phyloP scores from a whole-genome alignment of 1,140 invertebrate genomes.

The Homalodisca vitripennis region DNA sequence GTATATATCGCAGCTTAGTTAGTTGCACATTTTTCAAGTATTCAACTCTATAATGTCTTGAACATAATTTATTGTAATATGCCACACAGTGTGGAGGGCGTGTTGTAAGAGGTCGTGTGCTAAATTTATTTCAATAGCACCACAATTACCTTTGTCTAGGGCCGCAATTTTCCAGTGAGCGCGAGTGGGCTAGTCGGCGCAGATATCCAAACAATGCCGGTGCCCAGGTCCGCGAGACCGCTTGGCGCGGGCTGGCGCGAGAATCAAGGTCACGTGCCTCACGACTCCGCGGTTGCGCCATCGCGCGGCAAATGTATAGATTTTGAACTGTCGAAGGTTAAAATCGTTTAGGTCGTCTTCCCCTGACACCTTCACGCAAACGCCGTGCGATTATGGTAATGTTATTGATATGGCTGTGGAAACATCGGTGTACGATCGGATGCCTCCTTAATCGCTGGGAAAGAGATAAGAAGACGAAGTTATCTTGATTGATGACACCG shows the following conservation, averaged over 20 bases:
- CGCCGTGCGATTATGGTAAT: background rate
- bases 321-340: slow-evolving; percentile 17
- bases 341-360: background rate
- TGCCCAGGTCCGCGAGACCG: background rate
- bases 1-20: too few species aligned
- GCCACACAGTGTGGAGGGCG: too few species aligned
- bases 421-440: too few species aligned
- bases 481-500: slow-evolving; percentile 3
- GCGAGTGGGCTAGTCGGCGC: background rate
- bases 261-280: background rate
- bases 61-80: too few species aligned
- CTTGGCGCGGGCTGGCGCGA: background rate
- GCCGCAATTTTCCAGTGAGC: too few species aligned
- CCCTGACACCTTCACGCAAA: too few species aligned
- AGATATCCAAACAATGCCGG: slow-evolving; percentile 5
- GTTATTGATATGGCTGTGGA: background rate
- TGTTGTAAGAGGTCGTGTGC: too few species aligned
- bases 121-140: too few species aligned
- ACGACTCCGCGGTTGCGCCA: background rate
- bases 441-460: background rate
- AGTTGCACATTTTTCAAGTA: too few species aligned
- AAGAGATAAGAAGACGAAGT: too few species aligned
- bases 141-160: too few species aligned
- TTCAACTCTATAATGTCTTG: too few species aligned
- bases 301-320: slow-evolving; percentile 11